Evolutionary conservation across 2,888 invertebrate genomes (phyloP).

Genomic region (Schizotus pectinicornis): DNA sequence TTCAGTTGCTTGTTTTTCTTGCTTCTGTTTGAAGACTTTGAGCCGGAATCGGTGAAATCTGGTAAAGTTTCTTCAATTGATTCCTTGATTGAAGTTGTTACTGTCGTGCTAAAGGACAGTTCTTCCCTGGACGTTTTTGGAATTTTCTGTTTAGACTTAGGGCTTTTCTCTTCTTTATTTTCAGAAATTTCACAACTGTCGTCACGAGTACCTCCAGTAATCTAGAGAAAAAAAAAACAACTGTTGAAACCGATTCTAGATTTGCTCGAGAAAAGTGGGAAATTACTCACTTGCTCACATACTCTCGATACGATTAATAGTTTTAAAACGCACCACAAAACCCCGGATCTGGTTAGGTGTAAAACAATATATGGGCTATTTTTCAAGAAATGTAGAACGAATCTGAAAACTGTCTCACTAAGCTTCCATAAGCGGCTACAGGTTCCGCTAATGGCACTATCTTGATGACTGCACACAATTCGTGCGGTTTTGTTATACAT

Average conservation of each 20-base stretch:
- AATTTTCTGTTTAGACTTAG: constrained; percentile 31
- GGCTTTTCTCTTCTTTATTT: constrained; percentile 5
- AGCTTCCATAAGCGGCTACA: constrained; percentile 6
- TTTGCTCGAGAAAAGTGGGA: neutral
- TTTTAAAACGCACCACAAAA: constrained; percentile 38
- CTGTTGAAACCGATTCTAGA: constrained; percentile 7
- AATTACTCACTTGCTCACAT: constrained; percentile 42
- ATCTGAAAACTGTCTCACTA: constrained; percentile 4
- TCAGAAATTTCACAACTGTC: constrained; percentile 1
- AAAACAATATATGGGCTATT: neutral
- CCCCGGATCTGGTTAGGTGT: constrained; percentile 13
- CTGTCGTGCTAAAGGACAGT: constrained; percentile 39
- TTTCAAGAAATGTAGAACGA: neutral
- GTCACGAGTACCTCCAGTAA: constrained; percentile 11
- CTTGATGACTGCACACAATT: neutral
- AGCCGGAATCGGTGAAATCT: too few species aligned
- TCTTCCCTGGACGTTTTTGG: constrained; percentile 34
- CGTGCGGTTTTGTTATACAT: neutral
- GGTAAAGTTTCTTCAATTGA: constrained; percentile 41
- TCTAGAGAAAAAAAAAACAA: constrained; percentile 10
- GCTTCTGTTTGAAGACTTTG: neutral
- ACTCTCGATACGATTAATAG: constrained; percentile 39
- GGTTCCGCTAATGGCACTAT: neutral
- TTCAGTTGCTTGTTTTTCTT: constrained; percentile 28
- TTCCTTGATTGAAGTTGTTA: constrained; percentile 43